These are phyloP conservation scores for Lacerta bilineata DNA, from an alignment of 2,797 vertebrate genomes.

Conservation along the genomic window DNA sequence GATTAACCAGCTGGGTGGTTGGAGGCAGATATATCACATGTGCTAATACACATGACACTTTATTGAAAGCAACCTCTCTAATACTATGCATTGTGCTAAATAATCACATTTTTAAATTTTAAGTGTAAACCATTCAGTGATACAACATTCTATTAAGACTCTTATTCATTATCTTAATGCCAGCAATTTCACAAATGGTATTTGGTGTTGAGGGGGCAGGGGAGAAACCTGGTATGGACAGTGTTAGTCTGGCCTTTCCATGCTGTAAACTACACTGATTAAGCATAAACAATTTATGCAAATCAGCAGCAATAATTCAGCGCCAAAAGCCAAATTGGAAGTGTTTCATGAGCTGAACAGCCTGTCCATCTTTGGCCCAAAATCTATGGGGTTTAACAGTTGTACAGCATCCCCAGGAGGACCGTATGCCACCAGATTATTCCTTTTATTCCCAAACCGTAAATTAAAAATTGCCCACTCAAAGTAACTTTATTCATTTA, in stretches of 20 bases:
- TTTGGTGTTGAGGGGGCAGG: no score
- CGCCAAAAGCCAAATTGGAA: conserved; percentile 15
- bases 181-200: conserved; percentile 1
- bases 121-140: not conserved
- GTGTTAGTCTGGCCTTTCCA: not conserved
- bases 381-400: not conserved
- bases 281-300: conserved; percentile 8
- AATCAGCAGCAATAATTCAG: not conserved
- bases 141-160: not conserved
- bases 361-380: not conserved
- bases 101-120: not conserved
- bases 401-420: not conserved
- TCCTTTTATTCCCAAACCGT: not conserved
- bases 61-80: not conserved
- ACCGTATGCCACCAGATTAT: not conserved
- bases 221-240: not conserved
- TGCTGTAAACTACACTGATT: not conserved
- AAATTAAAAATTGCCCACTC: not conserved
- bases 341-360: not conserved
- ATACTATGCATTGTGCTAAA: not conserved
- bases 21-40: not conserved
- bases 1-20: not conserved
- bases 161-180: not conserved
- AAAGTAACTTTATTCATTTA: not conserved
- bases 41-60: not conserved